Base-by-base conservation (phyloP, 1,140 invertebrate genomes). In the Zaprionus capensis region DNA sequence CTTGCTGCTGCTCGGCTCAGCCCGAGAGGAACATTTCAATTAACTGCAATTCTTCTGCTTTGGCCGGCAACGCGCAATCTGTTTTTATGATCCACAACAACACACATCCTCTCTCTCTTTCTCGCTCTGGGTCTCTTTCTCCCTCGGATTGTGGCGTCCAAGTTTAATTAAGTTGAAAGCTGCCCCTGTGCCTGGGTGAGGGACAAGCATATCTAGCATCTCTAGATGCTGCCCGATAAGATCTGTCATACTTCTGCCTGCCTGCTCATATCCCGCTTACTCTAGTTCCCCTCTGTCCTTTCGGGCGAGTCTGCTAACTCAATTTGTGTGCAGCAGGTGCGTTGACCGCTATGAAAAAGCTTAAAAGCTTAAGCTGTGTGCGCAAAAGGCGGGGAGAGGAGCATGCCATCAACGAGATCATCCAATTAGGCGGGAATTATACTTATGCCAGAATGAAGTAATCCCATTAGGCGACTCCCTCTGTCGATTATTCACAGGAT, bases 1-100 rank as follows among this genome's bases (percentile, higher is more conserved):
- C 41, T 9, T 41, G 44, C 51, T 61, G 62, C 49, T 14, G 64
- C 58, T 12, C 36, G 46, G 11, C 36, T 38, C 12, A 38, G 41
- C 31, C 70, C 62, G 71, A 78, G 71, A 78, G 69, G 77, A 92
- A 92, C 91, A 92, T 92, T 92, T 92, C 91, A 92, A 92, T 92
- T 92, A 92, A 92, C 81, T 92, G 91, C 91, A 91, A 88, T 88
- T 91, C 82, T 84, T 91, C 53, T 80, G 78, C 76, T 81, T 71
- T 68, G 71, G 57, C 12, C 34, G 36, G 57, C 70, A 58, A 68
- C 73, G 74, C 73, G 74, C 82, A 86, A 86, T 82, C 79, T 79
- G 78, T 86, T 85, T 81, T 81, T 80, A 76, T 85, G 82, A 88
- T 84, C 79, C 81, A 83, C 81, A 56, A 34, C 31, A 34, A 34